Evolutionary conservation across 2,888 invertebrate species (phyloP), one percentile per base, ranked within the genome.

Genomic region (Caenorhabditis macrosperma): DNA sequence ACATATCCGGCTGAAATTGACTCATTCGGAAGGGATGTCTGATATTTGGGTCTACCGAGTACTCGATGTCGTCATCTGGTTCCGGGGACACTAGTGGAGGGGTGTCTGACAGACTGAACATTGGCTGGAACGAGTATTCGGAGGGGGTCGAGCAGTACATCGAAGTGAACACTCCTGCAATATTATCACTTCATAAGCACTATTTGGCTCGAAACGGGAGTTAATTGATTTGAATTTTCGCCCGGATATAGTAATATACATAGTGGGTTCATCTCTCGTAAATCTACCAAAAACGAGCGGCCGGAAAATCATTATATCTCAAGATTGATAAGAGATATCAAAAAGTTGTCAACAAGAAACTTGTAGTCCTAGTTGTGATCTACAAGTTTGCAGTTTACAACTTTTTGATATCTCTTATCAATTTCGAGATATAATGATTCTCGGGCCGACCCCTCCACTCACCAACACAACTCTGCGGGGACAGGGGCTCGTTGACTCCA

Each of bases 91-190:
- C 75, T 3, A 80, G 38, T 30, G 75, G 75, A 3, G 80, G 80
- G 0, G 80, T 80, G 46, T 75, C 75, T 0, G 75, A 71, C 1
- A 80, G 35, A 22, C 66, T 63, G 52, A 80, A 80, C 75, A 76
- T 80, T 57, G 80, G 69, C 48, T 76, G 75, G 46, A 80, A 75
- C 26, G 75, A 76, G 48, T 75, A 75, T 44, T 80, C 71, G 5
- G 72, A 66, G 0, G 79, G 68, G 0, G 61, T 66, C 28, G 48
- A 50, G 24, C 80, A 80, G 52, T 80, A 80, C 75, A 80, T 80
- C 33, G 80, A 80, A 6, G 75, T 76, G 71, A 80, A 80, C 3
- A 80, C 75, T 9, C 78, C 78, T 78, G 66, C 3, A 77, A 69
- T 5, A 2, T n/a, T n/a, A n/a, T n/a, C n/a, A n/a, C n/a, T n/a